Percentiles rank a stretch among this genome's conserved stretches.
Conservation (phyloP, 1,140 invertebrate species). For the Aphis gossypii region DNA sequence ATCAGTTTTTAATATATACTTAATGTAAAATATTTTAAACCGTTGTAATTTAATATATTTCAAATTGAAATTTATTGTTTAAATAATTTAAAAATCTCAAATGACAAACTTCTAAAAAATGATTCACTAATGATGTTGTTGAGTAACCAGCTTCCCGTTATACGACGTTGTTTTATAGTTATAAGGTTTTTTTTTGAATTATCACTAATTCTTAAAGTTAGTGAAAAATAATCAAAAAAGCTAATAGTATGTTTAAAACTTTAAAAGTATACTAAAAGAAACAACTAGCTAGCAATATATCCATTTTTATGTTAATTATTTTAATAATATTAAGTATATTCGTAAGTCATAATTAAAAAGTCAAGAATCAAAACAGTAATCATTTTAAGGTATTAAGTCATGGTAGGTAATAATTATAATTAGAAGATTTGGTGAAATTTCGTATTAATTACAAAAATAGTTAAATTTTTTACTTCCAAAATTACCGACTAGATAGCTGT, state of each 20-base stretch:
- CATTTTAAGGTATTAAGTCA: neutral
- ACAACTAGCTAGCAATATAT: neutral
- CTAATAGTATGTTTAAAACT: neutral
- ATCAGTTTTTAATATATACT: neutral
- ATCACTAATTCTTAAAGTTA: neutral
- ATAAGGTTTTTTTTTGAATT: neutral
- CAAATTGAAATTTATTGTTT: neutral
- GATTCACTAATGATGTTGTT: neutral
- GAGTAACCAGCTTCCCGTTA: neutral
- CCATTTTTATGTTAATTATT: neutral
- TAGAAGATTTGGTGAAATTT: neutral
- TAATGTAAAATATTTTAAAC: neutral
- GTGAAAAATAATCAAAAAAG: neutral
- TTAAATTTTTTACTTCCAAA: neutral
- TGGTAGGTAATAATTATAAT: neutral
- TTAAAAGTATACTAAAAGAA: neutral
- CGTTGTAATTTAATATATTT: neutral
- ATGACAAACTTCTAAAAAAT: neutral
- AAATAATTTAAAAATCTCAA: neutral
- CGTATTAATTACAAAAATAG: no score
- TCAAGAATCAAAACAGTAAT: neutral
- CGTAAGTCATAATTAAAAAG: neutral
- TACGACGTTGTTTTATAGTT: neutral
- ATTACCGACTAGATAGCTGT: neutral
- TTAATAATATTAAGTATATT: neutral